Evolutionary conservation across 2,888 invertebrate genomes (phyloP).

Genomic region (Drosophila monieri): DNA sequence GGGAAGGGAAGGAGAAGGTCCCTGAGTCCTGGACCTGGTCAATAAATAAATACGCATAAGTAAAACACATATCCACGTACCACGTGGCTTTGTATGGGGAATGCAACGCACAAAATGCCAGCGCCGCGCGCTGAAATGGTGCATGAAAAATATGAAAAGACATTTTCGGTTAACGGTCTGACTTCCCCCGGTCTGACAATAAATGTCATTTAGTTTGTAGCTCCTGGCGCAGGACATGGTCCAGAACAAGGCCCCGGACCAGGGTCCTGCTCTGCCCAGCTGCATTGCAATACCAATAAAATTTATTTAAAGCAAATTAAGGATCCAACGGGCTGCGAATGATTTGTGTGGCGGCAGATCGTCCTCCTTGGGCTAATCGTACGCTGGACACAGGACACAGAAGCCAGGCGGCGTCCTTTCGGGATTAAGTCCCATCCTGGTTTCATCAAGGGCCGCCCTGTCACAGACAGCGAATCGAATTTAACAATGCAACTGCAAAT

Average conservation of each 20-base stretch:
- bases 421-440: constrained; percentile 13
- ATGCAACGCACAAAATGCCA: constrained; percentile 19
- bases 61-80: constrained; percentile 33
- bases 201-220: constrained; percentile 47
- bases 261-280: constrained; percentile 27
- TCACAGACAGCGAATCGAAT: background rate
- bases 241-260: background rate
- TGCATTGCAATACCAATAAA: constrained; percentile 65
- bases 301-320: constrained; percentile 64
- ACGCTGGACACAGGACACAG: no score
- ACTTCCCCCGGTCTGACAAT: constrained; percentile 43
- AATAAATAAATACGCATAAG: constrained; percentile 68
- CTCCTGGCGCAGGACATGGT: background rate
- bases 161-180: constrained; percentile 48
- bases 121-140: constrained; percentile 35
- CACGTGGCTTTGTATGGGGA: constrained; percentile 22
- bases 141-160: constrained; percentile 56
- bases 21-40: constrained; percentile 61
- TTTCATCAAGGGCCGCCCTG: background rate
- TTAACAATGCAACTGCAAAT: background rate
- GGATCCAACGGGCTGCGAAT: constrained; percentile 48
- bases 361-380: constrained; percentile 27
- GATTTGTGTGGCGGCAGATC: constrained; percentile 41
- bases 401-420: background rate
- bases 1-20: background rate